Evolutionary conservation across 2,113 vertebrate genomes (phyloP).

Genomic region (Grus americana): DNA sequence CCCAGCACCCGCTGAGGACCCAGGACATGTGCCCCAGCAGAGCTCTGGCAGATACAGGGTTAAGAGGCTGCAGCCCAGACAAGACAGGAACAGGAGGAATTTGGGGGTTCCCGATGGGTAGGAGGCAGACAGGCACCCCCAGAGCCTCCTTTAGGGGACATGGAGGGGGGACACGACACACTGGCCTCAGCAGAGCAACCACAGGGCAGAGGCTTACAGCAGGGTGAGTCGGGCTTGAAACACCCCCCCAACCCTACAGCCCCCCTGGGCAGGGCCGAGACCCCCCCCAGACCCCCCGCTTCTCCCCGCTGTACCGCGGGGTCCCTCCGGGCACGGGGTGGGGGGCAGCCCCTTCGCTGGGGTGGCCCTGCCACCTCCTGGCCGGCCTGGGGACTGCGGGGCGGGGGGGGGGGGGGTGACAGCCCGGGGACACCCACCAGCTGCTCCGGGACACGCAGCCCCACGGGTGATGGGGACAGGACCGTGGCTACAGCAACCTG

Average conservation of each 20-base stretch:
- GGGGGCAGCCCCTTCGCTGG: neutral
- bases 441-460: no score
- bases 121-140: neutral
- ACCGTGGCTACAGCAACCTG: neutral
- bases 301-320: no score
- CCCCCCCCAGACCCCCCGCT: neutral
- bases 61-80: neutral
- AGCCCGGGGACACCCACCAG: neutral
- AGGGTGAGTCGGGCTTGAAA: neutral
- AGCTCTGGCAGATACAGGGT: neutral
- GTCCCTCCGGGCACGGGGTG: neutral
- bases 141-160: no score
- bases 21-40: neutral
- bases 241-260: neutral
- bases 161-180: no score
- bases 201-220: neutral
- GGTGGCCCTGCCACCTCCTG: slow-evolving; percentile 51
- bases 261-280: neutral
- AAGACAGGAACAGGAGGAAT: neutral
- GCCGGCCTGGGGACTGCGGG: slow-evolving; percentile 1
- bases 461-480: neutral
- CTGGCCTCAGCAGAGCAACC: neutral
- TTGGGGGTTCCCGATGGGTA: neutral
- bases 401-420: neutral
- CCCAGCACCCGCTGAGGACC: neutral